Percentiles rank a stretch among this genome's conserved stretches.
Conservation (phyloP, 1,140 invertebrate genomes). For the Halictus rubicundus region DNA sequence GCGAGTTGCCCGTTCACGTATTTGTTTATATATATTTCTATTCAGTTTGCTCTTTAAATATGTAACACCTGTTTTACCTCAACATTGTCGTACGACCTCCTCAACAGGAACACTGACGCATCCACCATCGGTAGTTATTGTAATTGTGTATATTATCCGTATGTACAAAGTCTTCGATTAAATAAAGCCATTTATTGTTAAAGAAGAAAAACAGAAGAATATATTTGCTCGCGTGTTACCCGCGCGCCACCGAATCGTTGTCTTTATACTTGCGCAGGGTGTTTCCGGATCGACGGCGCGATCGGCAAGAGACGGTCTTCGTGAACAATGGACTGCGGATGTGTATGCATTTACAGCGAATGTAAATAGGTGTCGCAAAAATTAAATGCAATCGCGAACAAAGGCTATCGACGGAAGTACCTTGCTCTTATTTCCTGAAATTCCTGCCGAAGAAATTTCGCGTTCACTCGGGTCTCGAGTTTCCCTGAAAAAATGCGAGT, state of each 20-base stretch:
- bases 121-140: conserved; percentile 1
- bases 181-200: conserved; percentile 4
- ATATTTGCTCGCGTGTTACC: not conserved
- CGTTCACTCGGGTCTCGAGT: no score
- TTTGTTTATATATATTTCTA: conserved; percentile 7
- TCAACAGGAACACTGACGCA: not conserved
- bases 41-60: conserved; percentile 6
- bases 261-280: not conserved
- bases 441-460: no score
- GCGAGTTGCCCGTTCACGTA: not conserved
- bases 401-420: no score
- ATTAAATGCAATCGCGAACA: no score
- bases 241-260: not conserved
- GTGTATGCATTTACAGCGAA: not conserved
- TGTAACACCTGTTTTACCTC: conserved; percentile 3
- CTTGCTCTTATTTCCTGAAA: no score
- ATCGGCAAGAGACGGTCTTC: not conserved
- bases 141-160: conserved; percentile 6
- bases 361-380: no score
- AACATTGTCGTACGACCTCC: not conserved
- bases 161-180: conserved; percentile 4
- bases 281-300: not conserved
- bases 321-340: not conserved
- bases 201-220: not conserved
- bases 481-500: no score